Base-by-base conservation (phyloP, 2,888 invertebrate genomes). In the Cataglyphis albicans region DNA sequence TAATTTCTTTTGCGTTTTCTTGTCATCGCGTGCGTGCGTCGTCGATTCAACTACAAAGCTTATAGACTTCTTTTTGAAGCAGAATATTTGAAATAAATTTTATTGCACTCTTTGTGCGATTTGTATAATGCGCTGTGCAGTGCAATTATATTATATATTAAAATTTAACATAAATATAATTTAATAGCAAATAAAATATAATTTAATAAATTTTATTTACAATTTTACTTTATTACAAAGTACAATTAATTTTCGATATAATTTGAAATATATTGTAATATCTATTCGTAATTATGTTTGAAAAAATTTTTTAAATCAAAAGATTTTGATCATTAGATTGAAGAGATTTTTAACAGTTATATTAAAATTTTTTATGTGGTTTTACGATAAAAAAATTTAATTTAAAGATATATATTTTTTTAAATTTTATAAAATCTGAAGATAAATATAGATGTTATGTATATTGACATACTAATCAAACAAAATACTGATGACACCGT, bases 1-100 rank as follows among this genome's bases (percentile, higher is more conserved):
- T 80, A 80, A 80, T 61, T 80, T 44, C 72, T 18, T 80, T 80
- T 72, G 25, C 59, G 35, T 72, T 59, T 52, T n/a, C 52, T 80
- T 80, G 72, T 80, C 78, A 61, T 72, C 59, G 48, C 44, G 44
- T 59, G 76, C 48, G 52, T 44, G 25, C 44, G 72, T 72, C 44
- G 72, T 72, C 18, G 35, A 35, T 78, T 78, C 72, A 18, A 44
- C 59, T 72, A 61, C 59, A 80, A 59, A 59, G 35, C 44, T 21
- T 52, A 80, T 78, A 35, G 78, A 59, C 44, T 70, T 48, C 44
- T 48, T 78, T 70, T 78, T 59, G 32, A 25, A 18, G 18, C n/a
- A 44, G 35, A 70, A 59, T 78, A 57, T 55, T 59, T 59, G 44
- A 44, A 59, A 78, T 59, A 41, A 44, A 78, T 72, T 61, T 59